Base-by-base conservation (phyloP, 2,797 vertebrate species). In the Lepus townsendii region DNA sequence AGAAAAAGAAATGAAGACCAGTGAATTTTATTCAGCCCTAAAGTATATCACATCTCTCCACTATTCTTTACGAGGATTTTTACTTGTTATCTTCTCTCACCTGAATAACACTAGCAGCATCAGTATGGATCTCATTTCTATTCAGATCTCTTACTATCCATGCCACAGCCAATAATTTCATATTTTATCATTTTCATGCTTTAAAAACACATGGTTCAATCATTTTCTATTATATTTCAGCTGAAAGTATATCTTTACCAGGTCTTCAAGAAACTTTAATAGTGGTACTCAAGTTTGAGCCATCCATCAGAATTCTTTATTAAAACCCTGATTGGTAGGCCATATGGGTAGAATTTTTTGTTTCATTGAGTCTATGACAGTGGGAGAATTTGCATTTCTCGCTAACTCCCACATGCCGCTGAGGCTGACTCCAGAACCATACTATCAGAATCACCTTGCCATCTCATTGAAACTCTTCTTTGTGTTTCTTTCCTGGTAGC, bases 401-500 rank as follows among this genome's bases (percentile, higher is more conserved):
- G 11, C 54, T 42, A 91, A 3, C 35, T 68, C 11, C 72, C 26
- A 52, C 7, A 57, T 42, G 7, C 3, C 50, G 13, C n/a, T 65
- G 24, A 52, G 8, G 20, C 1, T 54, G 27, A 1, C 16, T 20
- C 11, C 30, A 26, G 8, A 78, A 26, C 4, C 3, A 26, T 4
- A 57, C 9, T 47, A 57, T 47, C 42, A 68, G 57, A 71, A 35
- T 1, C 12, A 12, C 27, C 60, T 54, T 60, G 24, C 57, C 19
- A 0, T 75, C 26, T 35, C 2, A 24, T 50, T 76, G 4, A 1
- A 5, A 24, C 10, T 79, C 19, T 76, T 4, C 7, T 78, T 60
- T 0, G 1, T 30, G 1, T 47, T 3, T 66, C 42, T 42, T 5
- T 47, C 24, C 19, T 38, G 11, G 3, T 65, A 0, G 17, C 6